Evolutionary conservation across 2,797 vertebrate species (phyloP), one percentile per base, ranked within the genome.

Genomic region (Serranus cabrilla): DNA sequence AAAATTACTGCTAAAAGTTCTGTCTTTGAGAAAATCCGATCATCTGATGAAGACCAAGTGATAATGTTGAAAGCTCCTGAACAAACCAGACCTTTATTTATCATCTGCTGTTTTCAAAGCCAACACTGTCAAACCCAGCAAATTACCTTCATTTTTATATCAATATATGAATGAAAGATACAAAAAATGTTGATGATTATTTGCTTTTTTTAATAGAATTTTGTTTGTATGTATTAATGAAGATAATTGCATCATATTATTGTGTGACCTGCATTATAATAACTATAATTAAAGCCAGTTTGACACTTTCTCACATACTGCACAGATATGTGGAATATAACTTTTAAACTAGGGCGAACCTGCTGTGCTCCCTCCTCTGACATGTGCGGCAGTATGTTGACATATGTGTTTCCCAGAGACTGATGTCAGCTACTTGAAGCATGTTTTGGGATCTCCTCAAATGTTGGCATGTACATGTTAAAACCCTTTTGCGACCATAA

Each of bases 391-490:
- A 85, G 31, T 51, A 67, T 83, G 63, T 82, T 91, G 88, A 87
- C 86, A 86, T 78, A 74, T 86, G 73, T 88, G 86, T 83, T 86
- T 87, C 83, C 81, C 87, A 88, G 82, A 87, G 86, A 74, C 73
- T 86, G 60, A 90, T 85, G 82, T 85, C 87, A 92, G 82, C 61
- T 54, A 68, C 81, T 90, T 70, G 74, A 88, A 88, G 70, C 82
- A 83, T 92, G 92, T 89, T 89, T 92, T 84, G 83, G 81, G 79
- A 89, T 91, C 87, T 81, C 75, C 70, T 87, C 84, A 83, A 92
- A 92, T 85, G 85, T 87, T 90, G 76, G 70, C 84, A 67, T 80
- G 73, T 84, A 66, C 76, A 82, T 72, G 80, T 84, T 87, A 92
- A 90, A 92, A 84, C 70, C 61, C 77, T 72, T 74, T 84, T 75